A percentile compares a stretch with the other conserved stretches of the same genome.
phyloP scores from a whole-genome alignment of 2,888 invertebrate species.

The Callosobruchus maculatus region DNA sequence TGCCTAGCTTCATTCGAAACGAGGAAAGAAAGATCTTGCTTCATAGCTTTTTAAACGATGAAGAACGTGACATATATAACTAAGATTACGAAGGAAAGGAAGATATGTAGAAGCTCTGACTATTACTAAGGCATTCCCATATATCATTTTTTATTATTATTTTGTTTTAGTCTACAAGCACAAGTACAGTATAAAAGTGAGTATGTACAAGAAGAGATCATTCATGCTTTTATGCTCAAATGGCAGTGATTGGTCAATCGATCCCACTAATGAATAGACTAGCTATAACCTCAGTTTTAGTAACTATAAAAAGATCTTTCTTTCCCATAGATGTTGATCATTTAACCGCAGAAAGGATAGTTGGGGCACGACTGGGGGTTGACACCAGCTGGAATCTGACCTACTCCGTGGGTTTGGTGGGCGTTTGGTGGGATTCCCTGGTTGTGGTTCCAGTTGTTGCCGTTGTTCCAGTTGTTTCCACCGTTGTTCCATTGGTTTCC shows the following conservation, averaged over 20 bases:
- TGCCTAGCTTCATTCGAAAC: conserved; percentile 14
- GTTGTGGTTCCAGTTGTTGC: conserved; percentile 22
- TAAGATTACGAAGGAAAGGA: neutral
- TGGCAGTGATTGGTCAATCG: neutral
- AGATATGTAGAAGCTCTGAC: neutral
- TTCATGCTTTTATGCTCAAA: neutral
- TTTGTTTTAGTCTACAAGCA: neutral
- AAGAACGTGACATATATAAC: neutral
- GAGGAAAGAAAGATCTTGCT: neutral
- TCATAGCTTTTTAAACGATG: neutral
- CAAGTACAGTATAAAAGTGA: neutral
- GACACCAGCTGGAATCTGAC: conserved; percentile 47
- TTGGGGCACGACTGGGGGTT: conserved; percentile 46
- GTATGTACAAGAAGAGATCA: neutral
- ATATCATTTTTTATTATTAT: neutral
- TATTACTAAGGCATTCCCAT: neutral
- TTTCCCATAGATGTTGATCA: neutral
- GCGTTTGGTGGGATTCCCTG: conserved; percentile 28
- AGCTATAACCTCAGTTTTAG: neutral
- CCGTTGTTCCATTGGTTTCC: conserved; percentile 4
- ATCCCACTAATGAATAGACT: neutral
- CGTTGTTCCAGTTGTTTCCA: conserved; percentile 3
- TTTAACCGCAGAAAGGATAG: conserved; percentile 45
- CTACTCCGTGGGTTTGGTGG: conserved; percentile 25
- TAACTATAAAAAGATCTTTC: neutral